A percentile compares a stretch with the other conserved stretches of the same genome.
Evolutionary conservation across 1,140 invertebrate genomes (phyloP).

Genomic region (Myzus persicae): DNA sequence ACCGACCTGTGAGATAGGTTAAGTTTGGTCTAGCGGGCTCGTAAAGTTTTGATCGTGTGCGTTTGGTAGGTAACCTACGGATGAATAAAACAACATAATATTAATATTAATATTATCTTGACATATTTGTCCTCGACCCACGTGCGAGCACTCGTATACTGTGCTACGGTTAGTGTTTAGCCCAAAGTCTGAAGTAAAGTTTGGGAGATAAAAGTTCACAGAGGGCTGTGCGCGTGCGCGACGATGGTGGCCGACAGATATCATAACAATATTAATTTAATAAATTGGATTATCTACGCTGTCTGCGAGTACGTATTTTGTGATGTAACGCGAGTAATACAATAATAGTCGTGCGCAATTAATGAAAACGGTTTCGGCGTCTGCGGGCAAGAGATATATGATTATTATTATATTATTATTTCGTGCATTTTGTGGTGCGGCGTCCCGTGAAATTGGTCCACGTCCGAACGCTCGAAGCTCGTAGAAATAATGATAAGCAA

Average conservation of each 20-base stretch:
- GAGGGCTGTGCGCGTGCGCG: no score
- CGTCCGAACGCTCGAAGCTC: neutral
- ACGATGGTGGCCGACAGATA: neutral
- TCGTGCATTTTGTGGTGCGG: neutral
- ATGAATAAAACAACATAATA: neutral
- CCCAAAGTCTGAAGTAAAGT: neutral
- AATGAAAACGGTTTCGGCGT: neutral
- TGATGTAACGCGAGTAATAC: neutral
- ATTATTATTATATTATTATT: neutral
- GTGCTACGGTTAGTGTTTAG: neutral
- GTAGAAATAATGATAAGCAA: neutral
- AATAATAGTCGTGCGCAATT: neutral
- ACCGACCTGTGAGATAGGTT: no score
- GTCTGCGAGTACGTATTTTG: neutral
- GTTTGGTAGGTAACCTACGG: no score
- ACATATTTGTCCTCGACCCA: neutral
- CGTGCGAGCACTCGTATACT: no score
- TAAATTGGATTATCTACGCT: constrained; percentile 4
- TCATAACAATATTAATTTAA: neutral
- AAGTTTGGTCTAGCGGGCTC: no score
- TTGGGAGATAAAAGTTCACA: neutral
- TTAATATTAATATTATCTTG: no score
- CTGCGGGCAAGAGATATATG: neutral
- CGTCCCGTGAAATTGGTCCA: neutral
- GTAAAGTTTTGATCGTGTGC: neutral